Evolutionary conservation across 1,140 invertebrate species (phyloP).

Genomic region (Archivesica marissinica): DNA sequence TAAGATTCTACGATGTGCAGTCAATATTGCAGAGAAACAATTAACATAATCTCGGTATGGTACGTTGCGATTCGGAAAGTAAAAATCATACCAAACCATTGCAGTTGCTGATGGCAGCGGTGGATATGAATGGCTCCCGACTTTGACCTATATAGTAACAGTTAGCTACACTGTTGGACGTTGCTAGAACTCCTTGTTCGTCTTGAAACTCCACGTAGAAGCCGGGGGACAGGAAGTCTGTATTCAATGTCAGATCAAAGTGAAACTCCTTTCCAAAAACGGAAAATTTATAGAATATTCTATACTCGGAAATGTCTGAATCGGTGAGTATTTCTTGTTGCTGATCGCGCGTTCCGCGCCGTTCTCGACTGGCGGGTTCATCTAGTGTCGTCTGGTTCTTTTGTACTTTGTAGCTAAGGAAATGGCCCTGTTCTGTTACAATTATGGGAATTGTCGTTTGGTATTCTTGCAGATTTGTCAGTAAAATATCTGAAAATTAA

Average conservation of each 20-base stretch:
- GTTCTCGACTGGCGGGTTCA: neutral
- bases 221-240: constrained; percentile 68
- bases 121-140: constrained; percentile 60
- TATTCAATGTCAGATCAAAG: constrained; percentile 78
- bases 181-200: constrained; percentile 51
- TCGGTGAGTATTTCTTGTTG: constrained; percentile 47
- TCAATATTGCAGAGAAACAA: too few relatives aligned
- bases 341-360: neutral
- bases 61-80: neutral
- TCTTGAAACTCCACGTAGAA: constrained; percentile 75
- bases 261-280: constrained; percentile 78
- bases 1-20: neutral
- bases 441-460: constrained; percentile 73
- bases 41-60: too few relatives aligned
- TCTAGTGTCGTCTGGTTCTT: constrained; percentile 7
- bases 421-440: constrained; percentile 73
- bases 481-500: constrained; percentile 69
- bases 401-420: constrained; percentile 75
- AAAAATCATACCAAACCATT: constrained; percentile 76
- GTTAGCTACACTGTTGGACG: constrained; percentile 59
- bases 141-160: constrained; percentile 77
- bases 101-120: constrained; percentile 80
- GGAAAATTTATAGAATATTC: constrained; percentile 76
- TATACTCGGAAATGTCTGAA: constrained; percentile 56
- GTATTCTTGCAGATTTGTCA: constrained; percentile 69